Conservation (phyloP, 2,888 invertebrate species). For the Malthinus seriepunctatus region DNA sequence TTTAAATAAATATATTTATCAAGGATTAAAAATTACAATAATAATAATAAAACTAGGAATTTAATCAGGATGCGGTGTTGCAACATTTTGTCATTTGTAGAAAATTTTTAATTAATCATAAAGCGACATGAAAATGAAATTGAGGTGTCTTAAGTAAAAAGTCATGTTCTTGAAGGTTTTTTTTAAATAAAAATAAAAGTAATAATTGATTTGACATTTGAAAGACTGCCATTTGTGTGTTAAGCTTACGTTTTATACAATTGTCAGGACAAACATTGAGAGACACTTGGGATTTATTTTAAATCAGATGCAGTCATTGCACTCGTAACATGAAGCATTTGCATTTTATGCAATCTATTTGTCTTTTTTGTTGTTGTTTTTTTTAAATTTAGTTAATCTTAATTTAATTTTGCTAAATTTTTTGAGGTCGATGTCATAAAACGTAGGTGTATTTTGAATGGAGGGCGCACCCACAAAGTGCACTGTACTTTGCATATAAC, state of each 20-base stretch:
- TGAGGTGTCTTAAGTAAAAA: conserved; percentile 35
- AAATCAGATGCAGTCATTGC: conserved; percentile 33
- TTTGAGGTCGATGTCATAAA: conserved; percentile 31
- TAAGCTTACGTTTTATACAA: conserved; percentile 8
- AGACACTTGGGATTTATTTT: conserved; percentile 25
- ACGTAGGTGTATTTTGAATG: conserved; percentile 29
- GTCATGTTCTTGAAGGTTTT: conserved; percentile 35
- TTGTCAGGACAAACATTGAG: conserved; percentile 10
- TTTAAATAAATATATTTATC: too few relatives aligned
- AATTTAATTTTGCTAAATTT: conserved; percentile 1
- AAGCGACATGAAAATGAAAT: conserved; percentile 3
- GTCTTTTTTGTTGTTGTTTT: too few relatives aligned
- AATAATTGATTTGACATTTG: conserved; percentile 40
- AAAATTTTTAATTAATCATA: background rate
- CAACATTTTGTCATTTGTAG: background rate
- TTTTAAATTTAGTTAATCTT: too few relatives aligned
- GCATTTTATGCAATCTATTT: too few relatives aligned
- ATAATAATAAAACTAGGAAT: too few relatives aligned
- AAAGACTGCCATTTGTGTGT: conserved; percentile 26
- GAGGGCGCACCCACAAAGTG: conserved; percentile 30
- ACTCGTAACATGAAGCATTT: conserved; percentile 11
- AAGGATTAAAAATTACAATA: too few relatives aligned
- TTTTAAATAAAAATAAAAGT: conserved; percentile 15
- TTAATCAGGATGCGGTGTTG: background rate
- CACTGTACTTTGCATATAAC: conserved; percentile 30